Evolutionary conservation across 2,113 vertebrate genomes (phyloP).

Genomic region (Phrynosoma blainvillii): DNA sequence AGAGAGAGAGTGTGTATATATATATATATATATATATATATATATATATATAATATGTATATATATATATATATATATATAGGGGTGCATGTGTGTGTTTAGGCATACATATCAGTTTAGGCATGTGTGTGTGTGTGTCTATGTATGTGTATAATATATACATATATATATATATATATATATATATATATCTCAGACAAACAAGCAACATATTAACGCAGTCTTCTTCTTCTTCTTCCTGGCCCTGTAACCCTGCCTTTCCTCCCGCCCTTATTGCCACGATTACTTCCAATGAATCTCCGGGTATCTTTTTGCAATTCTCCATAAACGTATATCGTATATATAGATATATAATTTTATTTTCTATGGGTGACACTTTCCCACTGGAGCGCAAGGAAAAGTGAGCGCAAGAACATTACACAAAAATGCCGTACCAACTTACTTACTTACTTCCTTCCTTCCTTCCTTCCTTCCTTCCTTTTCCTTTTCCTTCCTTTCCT

Average conservation of each 20-base stretch:
- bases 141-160: no score
- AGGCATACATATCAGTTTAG: no score
- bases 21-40: no score
- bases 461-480: conserved; percentile 37
- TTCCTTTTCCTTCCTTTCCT: conserved; percentile 26
- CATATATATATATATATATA: no score
- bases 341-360: conserved; percentile 74
- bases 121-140: no score
- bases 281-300: neutral
- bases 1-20: no score
- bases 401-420: conserved; percentile 90
- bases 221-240: no score
- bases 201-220: no score
- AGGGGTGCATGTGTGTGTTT: no score
- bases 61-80: no score
- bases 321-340: conserved; percentile 77
- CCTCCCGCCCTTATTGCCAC: neutral
- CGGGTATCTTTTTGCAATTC: conserved; percentile 22
- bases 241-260: neutral
- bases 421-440: conserved; percentile 84
- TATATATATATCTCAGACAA: no score
- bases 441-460: conserved; percentile 64
- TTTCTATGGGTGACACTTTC: conserved; percentile 84
- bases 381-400: conserved; percentile 86
- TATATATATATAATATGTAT: no score